These are phyloP conservation scores for Drosophila biarmipes DNA, from an alignment of 1,140 invertebrate genomes.

Conservation along the genomic window DNA sequence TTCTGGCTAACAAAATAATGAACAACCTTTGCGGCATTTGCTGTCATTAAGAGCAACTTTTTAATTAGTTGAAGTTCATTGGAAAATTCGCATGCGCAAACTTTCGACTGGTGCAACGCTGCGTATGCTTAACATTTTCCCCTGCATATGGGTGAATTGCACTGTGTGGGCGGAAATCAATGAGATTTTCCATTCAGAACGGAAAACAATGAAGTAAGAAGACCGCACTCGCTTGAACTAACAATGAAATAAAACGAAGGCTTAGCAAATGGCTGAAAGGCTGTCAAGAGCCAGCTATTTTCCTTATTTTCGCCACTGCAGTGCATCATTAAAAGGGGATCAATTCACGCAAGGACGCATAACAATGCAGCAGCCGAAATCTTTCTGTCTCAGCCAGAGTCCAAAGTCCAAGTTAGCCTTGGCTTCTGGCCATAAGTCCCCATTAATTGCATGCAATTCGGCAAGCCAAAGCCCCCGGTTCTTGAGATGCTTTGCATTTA, in stretches of 20 bases:
- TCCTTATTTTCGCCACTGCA: slow-evolving; percentile 29
- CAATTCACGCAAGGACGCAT: slow-evolving; percentile 32
- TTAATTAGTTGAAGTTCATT: slow-evolving; percentile 43
- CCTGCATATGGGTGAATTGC: slow-evolving; percentile 2
- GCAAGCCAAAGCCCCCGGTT: slow-evolving; percentile 36
- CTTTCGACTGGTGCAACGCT: slow-evolving; percentile 6
- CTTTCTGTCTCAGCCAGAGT: slow-evolving; percentile 10
- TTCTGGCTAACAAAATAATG: slow-evolving; percentile 2
- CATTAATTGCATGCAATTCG: slow-evolving; percentile 78
- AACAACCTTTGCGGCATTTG: neutral
- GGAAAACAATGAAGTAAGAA: neutral
- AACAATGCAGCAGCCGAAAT: slow-evolving; percentile 24
- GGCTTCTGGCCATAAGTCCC: slow-evolving; percentile 54
- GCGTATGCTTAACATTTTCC: slow-evolving; percentile 10
- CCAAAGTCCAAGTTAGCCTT: slow-evolving; percentile 8
- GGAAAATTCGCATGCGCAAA: slow-evolving; percentile 13
- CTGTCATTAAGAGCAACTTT: slow-evolving; percentile 19
- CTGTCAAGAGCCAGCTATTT: slow-evolving; percentile 21
- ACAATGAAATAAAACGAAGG: slow-evolving; percentile 2
- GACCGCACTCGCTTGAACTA: neutral
- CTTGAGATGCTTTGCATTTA: slow-evolving; percentile 65
- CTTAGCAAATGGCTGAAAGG: slow-evolving; percentile 10
- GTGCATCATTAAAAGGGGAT: slow-evolving; percentile 36
- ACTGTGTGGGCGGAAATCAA: slow-evolving; percentile 9
- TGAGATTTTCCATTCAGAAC: slow-evolving; percentile 2